Evolutionary conservation across 2,888 invertebrate species (phyloP), one percentile per base, ranked within the genome.

Genomic region (Ophion ventricosus): DNA sequence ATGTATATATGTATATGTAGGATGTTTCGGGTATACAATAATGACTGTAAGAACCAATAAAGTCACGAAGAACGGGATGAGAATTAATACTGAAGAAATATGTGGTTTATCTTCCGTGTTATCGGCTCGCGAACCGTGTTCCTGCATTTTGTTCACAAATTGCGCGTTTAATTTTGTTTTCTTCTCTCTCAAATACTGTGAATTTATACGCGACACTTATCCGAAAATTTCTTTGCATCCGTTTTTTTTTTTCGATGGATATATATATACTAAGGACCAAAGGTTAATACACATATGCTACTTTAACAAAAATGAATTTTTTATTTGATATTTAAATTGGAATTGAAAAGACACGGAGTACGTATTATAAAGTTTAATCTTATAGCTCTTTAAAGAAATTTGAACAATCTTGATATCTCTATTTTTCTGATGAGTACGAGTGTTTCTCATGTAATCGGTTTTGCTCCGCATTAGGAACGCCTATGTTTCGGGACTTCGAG

Each of bases 1-100:
- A 66, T 66, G 54, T 73, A 49, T 57, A 72, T 23, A 77, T 49
- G 64, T 57, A 78, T n/a, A 78, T n/a, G 61, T 20, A 49, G 43
- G 59, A 67, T 61, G 69, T 54, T 56, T 57, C 49, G 35, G 69
- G 43, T 56, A 76, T 10, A 40, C 63, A 72, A 64, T 76, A 63
- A 81, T 23, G 70, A 57, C 35, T 26, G 17, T 54, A 57, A 14
- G 40, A 43, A 57, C 43, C 14, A 70, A 80, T 43, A 35, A 64
- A 63, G 17, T 67, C 40, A 57, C 76, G 66, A 76, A 66, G 57
- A 67, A 67, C 35, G 35, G 49, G 54, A 61, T 49, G 49, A 49
- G 35, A 64, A 74, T 76, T 49, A 66, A 66, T 76, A 74, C 61
- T 23, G 59, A 11, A 56, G 59, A 76, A 76, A 67, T 76, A n/a